Conservation (phyloP, 2,113 vertebrate genomes). For the Paramormyrops kingsleyae region DNA sequence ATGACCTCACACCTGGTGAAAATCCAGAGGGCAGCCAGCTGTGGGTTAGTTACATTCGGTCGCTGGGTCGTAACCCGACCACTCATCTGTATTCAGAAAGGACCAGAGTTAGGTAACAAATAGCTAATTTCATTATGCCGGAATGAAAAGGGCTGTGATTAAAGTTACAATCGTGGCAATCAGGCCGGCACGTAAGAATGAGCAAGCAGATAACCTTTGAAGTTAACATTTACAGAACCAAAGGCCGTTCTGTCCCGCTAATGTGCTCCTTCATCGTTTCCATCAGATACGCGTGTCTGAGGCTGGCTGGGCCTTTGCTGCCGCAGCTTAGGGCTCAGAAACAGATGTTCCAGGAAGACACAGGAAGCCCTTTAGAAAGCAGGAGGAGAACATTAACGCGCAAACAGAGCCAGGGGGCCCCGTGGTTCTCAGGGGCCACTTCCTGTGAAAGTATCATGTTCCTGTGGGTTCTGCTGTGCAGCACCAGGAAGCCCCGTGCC, state of each 20-base stretch:
- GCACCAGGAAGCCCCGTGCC: neutral
- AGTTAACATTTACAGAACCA: neutral
- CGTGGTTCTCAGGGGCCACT: neutral
- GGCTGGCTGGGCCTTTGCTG: neutral
- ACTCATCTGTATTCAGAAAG: neutral
- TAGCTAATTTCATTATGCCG: neutral
- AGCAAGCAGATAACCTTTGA: neutral
- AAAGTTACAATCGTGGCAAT: neutral
- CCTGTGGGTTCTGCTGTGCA: neutral
- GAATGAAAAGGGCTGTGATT: slow-evolving; percentile 3
- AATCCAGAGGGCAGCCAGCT: neutral
- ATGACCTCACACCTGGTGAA: neutral
- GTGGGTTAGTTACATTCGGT: neutral
- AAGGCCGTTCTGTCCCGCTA: neutral
- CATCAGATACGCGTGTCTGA: neutral
- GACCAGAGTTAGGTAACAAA: neutral
- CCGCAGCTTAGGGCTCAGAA: neutral
- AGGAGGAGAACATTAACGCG: neutral
- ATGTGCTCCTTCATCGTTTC: neutral
- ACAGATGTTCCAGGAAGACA: neutral
- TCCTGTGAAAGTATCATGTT: neutral
- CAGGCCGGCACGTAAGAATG: neutral
- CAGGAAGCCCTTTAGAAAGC: neutral
- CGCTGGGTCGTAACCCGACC: neutral
- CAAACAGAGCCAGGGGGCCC: neutral